Evolutionary conservation across 53 echinoderm and acorn worm genomes (phyloP).

Genomic region (Luidia sarsii): DNA sequence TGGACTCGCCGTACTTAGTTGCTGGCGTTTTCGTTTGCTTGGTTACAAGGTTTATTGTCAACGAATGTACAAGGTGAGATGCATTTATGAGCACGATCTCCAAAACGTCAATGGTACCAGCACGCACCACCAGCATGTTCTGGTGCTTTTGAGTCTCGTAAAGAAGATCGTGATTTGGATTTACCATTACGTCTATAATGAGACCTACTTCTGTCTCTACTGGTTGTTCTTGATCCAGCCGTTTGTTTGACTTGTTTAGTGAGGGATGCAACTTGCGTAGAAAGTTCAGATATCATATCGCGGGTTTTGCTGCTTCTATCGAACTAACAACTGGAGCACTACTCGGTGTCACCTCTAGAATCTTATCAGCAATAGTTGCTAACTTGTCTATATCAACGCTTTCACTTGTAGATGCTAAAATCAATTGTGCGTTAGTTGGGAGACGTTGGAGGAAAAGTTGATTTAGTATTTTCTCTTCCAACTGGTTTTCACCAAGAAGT

Average conservation of each 20-base stretch:
- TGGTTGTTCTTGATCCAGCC: not conserved
- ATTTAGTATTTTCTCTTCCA: too few species aligned
- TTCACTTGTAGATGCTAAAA: too few species aligned
- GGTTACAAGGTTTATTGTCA: not conserved
- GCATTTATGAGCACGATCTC: not conserved
- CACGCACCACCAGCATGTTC: not conserved
- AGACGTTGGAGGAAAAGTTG: too few species aligned
- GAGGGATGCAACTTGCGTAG: not conserved
- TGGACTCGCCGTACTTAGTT: not conserved
- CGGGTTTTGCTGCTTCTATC: not conserved
- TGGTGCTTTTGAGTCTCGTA: not conserved
- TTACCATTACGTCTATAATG: not conserved
- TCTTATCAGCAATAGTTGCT: too few species aligned
- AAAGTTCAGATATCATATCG: not conserved
- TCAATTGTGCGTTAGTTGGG: too few species aligned
- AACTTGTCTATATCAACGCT: too few species aligned
- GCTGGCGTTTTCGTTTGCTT: not conserved
- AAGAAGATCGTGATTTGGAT: not conserved
- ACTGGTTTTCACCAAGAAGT: too few species aligned
- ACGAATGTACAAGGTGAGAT: not conserved
- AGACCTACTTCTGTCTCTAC: not conserved
- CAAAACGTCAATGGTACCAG: slow-evolving; percentile 21
- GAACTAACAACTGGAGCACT: too few species aligned
- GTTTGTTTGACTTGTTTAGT: not conserved
- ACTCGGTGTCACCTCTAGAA: too few species aligned